Conservation (phyloP, 2,888 invertebrate genomes). For the Lithophane leautieri region DNA sequence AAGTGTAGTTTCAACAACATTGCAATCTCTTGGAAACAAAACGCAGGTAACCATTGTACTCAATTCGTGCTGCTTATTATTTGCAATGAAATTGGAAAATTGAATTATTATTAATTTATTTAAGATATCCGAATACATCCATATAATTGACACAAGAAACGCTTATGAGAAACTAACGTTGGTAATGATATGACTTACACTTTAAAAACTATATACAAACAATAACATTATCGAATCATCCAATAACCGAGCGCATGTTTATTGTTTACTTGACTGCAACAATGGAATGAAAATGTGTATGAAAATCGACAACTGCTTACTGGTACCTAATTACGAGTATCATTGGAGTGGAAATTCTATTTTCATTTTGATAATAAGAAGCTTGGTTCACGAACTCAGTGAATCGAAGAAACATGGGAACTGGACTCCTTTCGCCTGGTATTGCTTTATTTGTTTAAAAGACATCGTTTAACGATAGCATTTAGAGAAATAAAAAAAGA, state of each 20-base stretch:
- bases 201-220: too few relatives aligned
- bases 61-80: slow-evolving; percentile 24
- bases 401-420: slow-evolving; percentile 21
- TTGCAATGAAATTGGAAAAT: slow-evolving; percentile 22
- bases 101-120: too few relatives aligned
- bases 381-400: slow-evolving; percentile 16
- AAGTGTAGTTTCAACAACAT: background rate
- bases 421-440: background rate
- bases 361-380: slow-evolving; percentile 26
- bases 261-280: background rate
- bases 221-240: too few relatives aligned
- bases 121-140: too few relatives aligned
- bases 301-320: slow-evolving; percentile 28
- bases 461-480: background rate
- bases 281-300: slow-evolving; percentile 20
- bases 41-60: slow-evolving; percentile 4
- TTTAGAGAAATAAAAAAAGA: background rate
- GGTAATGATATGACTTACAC: too few relatives aligned
- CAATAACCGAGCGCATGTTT: too few relatives aligned
- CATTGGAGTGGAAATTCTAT: slow-evolving; percentile 36
- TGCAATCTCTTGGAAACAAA: background rate
- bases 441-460: slow-evolving; percentile 30
- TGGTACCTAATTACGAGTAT: slow-evolving; percentile 33
- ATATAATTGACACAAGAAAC: too few relatives aligned
- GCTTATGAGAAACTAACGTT: too few relatives aligned